Base-by-base conservation (phyloP, 37 sponge, comb jelly and placozoan genomes). In the Ephydatia muelleri region DNA sequence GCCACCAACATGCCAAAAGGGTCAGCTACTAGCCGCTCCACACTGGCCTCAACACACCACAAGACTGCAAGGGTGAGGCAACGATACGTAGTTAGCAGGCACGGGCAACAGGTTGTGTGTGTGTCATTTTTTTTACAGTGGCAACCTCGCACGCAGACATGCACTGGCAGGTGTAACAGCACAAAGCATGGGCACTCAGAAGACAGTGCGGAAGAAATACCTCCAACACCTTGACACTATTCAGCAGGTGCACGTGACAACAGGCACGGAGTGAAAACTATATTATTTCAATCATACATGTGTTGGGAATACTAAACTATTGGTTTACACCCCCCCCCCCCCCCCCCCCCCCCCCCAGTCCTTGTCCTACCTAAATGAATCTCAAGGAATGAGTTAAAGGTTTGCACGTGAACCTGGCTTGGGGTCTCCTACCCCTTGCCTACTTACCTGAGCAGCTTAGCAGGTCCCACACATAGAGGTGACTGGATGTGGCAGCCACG, bases 401-500 rank as follows among this genome's bases (percentile, higher is more conserved):
- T 69, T 4, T 30, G 3, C 28, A 22, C 5, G 37, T 73, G 27
- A 5, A n/a, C 16, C 5, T 43, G 47, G 47, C 47, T 8, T 43
- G 47, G 47, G 47, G 4, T 4, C 47, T 11, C 57, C 12, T 14
- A 5, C 16, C 12, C 57, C 12, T 57, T 11, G 16, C 57, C 8
- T 6, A 12, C 31, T 12, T 70, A 93, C 93, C 68, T 77, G 48
- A 72, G 68, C 87, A 93, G 22, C 73, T 80, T 29, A 89, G 85
- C 22, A 93, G 77, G 68, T 93, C 67, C 94, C 94, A 93, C 36
- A 93, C 91, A 40, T 75, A 70, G 8, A 93, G 75, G 81, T 90
- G 83, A 49, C 27, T 65, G 13, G 66, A 19, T 48, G 91, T 49
- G 67, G 88, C 23, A 5, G 84, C 84, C 72, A 90, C 28, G 2